Evolutionary conservation across 2,888 invertebrate species (phyloP).

Genomic region (Microctonus hyperodae): DNA sequence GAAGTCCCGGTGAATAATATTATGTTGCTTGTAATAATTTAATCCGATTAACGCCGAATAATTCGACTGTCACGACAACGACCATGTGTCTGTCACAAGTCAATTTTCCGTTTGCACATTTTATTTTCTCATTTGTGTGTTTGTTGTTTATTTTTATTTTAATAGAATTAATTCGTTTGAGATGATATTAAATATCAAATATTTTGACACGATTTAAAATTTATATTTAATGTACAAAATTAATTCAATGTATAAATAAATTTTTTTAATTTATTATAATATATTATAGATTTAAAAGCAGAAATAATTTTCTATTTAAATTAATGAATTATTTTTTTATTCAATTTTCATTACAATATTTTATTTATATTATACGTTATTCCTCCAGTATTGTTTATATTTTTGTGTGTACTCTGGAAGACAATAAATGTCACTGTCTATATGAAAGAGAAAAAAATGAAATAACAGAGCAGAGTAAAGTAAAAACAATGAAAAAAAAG

Average conservation of each 20-base stretch:
- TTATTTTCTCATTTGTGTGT: background rate
- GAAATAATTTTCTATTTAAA: no score
- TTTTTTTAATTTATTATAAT: no score
- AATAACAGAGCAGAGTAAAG: slow-evolving; percentile 9
- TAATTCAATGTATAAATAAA: no score
- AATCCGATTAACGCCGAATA: slow-evolving; percentile 47
- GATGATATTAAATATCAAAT: background rate
- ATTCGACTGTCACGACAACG: slow-evolving; percentile 39
- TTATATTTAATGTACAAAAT: no score
- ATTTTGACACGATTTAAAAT: background rate
- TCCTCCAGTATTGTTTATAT: no score
- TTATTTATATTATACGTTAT: no score
- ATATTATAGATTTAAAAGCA: no score
- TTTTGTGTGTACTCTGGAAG: no score
- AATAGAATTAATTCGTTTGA: slow-evolving; percentile 6
- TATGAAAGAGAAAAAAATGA: slow-evolving; percentile 8
- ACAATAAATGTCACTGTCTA: no score
- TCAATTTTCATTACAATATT: no score
- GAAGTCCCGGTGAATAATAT: slow-evolving; percentile 46
- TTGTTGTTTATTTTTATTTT: slow-evolving; percentile 12
- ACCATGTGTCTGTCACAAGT: no score
- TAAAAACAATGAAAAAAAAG: slow-evolving; percentile 8
- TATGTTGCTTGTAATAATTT: slow-evolving; percentile 49
- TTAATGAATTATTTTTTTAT: no score
- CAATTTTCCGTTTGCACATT: background rate